phyloP scores from a whole-genome alignment of 2,113 vertebrate species.

The Bufo bufo region DNA sequence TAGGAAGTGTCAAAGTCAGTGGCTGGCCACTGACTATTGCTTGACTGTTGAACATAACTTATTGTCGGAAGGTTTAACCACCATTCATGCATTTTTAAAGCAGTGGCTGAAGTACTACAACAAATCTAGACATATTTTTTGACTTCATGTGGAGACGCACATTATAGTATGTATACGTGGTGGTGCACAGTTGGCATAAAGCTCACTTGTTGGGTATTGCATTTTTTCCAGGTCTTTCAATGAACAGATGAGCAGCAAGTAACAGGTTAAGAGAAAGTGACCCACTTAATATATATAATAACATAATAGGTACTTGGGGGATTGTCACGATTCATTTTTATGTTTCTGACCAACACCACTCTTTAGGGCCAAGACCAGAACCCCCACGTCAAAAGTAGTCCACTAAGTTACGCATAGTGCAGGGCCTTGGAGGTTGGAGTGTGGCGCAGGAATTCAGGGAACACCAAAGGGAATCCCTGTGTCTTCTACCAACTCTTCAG shows the following conservation, averaged over 20 bases:
- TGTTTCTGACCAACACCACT: neutral
- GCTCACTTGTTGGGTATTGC: neutral
- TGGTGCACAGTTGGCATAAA: neutral
- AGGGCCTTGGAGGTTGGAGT: too few relatives aligned
- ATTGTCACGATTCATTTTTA: neutral
- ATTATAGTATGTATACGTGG: neutral
- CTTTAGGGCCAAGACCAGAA: neutral
- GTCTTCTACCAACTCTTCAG: neutral
- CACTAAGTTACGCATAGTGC: neutral
- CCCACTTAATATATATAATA: neutral
- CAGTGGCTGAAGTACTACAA: neutral
- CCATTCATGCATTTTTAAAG: conserved; percentile 63
- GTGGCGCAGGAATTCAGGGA: neutral
- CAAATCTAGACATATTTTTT: neutral
- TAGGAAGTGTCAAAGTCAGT: conserved; percentile 77
- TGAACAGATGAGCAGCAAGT: neutral
- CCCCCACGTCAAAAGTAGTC: neutral
- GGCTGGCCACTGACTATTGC: conserved; percentile 80
- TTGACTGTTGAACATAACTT: conserved; percentile 71
- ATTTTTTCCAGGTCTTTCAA: neutral
- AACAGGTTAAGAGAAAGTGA: neutral
- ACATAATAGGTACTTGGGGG: neutral
- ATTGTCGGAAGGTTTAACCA: conserved; percentile 67
- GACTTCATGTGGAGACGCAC: neutral
- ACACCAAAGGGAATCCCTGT: neutral